phyloP scores from a whole-genome alignment of 1,140 invertebrate species.

The Drosophila parabipectinata region DNA sequence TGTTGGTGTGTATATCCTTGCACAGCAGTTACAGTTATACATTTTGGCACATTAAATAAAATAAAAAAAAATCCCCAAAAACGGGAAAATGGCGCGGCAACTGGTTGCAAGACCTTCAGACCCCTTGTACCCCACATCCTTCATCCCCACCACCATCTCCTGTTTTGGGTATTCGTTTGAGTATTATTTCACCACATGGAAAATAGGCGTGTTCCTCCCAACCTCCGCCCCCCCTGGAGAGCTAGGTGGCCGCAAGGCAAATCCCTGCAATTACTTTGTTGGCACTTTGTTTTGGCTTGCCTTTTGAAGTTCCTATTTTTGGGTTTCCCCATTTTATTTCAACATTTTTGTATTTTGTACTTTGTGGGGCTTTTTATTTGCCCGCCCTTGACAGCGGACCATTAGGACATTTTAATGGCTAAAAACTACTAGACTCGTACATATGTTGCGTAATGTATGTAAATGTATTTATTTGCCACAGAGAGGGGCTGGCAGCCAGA shows the following conservation, averaged over 20 bases:
- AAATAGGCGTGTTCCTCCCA: slow-evolving; percentile 40
- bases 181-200: slow-evolving; percentile 39
- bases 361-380: slow-evolving; percentile 20
- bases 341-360: background rate
- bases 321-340: slow-evolving; percentile 5
- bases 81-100: slow-evolving; percentile 37
- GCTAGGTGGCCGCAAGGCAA: slow-evolving; percentile 51
- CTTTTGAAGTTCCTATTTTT: slow-evolving; percentile 62
- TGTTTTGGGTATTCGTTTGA: background rate
- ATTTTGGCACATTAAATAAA: slow-evolving; percentile 38
- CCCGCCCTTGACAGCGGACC: slow-evolving; percentile 27
- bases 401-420: slow-evolving; percentile 43
- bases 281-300: slow-evolving; percentile 65
- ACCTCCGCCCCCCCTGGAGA: background rate
- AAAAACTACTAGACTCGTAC: slow-evolving; percentile 25
- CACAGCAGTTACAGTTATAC: slow-evolving; percentile 34
- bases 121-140: background rate
- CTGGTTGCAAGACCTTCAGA: slow-evolving; percentile 28
- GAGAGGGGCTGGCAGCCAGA: background rate
- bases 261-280: slow-evolving; percentile 74
- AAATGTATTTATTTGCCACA: slow-evolving; percentile 73
- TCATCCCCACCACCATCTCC: background rate
- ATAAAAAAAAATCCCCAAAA: slow-evolving; percentile 11
- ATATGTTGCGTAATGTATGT: slow-evolving; percentile 72
- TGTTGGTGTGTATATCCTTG: background rate